Base-by-base conservation (phyloP, 2,888 invertebrate genomes). In the Linhomoeus sp. region DNA sequence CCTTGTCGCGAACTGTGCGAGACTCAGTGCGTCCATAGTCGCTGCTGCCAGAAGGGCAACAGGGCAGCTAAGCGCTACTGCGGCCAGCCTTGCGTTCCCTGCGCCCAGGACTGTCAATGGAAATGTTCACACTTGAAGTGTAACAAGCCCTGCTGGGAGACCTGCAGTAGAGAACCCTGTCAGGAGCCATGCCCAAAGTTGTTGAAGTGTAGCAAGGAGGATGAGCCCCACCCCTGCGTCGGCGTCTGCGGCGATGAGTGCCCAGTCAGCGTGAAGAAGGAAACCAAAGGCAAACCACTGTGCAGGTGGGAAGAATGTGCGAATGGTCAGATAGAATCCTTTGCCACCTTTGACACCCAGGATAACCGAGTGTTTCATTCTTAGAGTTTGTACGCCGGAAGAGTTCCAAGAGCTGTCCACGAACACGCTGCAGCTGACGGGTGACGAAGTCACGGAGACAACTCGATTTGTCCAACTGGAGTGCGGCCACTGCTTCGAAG, bases 241-340 rank as follows among this genome's bases (percentile, higher is more conserved):
- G 78, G 79, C 17, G 71, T 77, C 45, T 80, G 80, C 66, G 78
- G 77, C n/a, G 53, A 29, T 12, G 29, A 5, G 7, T 29, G 29
- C 12, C 29, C 29, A 5, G 12, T 29, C 29, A 29, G 29, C 29
- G 29, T 29, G 7, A 12, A 12, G 7, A 29, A 29, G 29, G 29
- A 12, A 5, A 29, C 5, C 7, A 12, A 5, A 12, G 7, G n/a
- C n/a, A n/a, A n/a, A n/a, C n/a, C n/a, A n/a, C n/a, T n/a, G n/a
- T n/a, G n/a, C n/a, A n/a, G n/a, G n/a, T n/a, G n/a, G n/a, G n/a
- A n/a, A n/a, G n/a, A n/a, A n/a, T n/a, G n/a, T n/a, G n/a, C n/a
- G n/a, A n/a, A n/a, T n/a, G n/a, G n/a, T n/a, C n/a, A n/a, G n/a
- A n/a, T n/a, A n/a, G n/a, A n/a, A n/a, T n/a, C n/a, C n/a, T n/a